Base-by-base conservation (phyloP, 1,140 invertebrate species). In the Parapsyche elsis region DNA sequence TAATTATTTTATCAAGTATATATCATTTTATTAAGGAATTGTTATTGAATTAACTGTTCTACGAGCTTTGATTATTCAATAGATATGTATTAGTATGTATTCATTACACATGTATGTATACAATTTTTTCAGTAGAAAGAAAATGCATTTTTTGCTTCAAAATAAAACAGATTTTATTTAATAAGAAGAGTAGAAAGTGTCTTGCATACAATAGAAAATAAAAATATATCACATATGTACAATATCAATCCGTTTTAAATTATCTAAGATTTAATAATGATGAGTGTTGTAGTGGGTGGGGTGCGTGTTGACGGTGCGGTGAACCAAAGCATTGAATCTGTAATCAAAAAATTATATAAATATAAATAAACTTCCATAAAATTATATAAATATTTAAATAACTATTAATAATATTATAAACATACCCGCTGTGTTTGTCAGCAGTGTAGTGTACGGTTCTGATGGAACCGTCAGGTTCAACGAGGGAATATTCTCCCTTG, bases 381-480 rank as follows among this genome's bases (percentile, higher is more conserved):
- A 46, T 23, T 46, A 46, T 46, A 38, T 71, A 71, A 45, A 73
- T 73, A 26, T 67, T 26, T 16, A 46, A 73, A 46, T 73, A 16
- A 44, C 5, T 38, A 67, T 12, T 5, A 4, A 38, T 38, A 7
- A 7, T 67, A 67, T 67, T 19, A 46, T 19, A 73, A 9, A 73
- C 16, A 73, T 9, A 77, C 75, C 75, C 75, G 59, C 44, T 77
- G 59, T 77, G 75, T 23, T 77, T 49, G 23, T 77, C 75, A 21
- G 75, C 57, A 9, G 57, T 77, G 59, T 77, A 77, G 7, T 77
- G 24, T 14, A 77, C 75, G 16, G 75, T 77, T 64, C 75, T 77
- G 53, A 77, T 64, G 24, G 75, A 77, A 45, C 75, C 75, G 44
- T 77, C 75, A 64, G 75, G 75, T 77, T 77, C 75, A 12, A 77